Evolutionary conservation across 2,797 vertebrate genomes (phyloP), one percentile per base, ranked within the genome.

Genomic region (Nannoperca obscura): DNA sequence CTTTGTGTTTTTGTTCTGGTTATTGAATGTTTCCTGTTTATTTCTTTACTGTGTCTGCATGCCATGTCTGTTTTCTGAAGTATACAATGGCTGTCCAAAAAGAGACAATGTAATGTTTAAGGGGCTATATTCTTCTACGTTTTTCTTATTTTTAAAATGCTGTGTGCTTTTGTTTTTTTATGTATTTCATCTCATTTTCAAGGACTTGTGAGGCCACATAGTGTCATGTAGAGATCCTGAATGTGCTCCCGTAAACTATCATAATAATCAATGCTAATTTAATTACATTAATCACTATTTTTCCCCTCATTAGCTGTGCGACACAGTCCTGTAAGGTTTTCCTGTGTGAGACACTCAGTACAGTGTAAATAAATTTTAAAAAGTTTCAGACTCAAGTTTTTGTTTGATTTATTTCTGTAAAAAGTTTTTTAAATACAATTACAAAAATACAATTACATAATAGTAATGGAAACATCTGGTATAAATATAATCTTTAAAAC

Each of bases 331-430:
- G 79, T 69, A 6, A 78, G 73, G 75, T 88, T 93, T 83, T 86
- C 83, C 82, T 93, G 85, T 94, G 88, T 91, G 67, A 64, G 80
- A 91, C 66, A 52, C 65, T 85, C 86, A 76, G 62, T 81, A 84
- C 83, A 82, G 60, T 92, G 86, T 93, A 91, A 94, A 94, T 94
- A 93, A 90, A 93, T 78, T 84, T 85, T 24, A 64, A 88, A 71
- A 88, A 40, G 52, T 71, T 88, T 85, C 71, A 58, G 42, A 83
- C 74, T 73, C 19, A 27, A 57, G 24, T 75, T 38, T 60, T 11
- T 65, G 8, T 74, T 63, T 60, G 68, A 8, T 34, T 81, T 69
- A 12, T 52, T 55, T n/a, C 2, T 58, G 5, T 15, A 7, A 12
- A 42, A 63, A 11, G 36, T 11, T 38, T 38, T 7, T 4, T 13